Base-by-base conservation (phyloP, 2,797 vertebrate species). In the Gymnodraco acuticeps region DNA sequence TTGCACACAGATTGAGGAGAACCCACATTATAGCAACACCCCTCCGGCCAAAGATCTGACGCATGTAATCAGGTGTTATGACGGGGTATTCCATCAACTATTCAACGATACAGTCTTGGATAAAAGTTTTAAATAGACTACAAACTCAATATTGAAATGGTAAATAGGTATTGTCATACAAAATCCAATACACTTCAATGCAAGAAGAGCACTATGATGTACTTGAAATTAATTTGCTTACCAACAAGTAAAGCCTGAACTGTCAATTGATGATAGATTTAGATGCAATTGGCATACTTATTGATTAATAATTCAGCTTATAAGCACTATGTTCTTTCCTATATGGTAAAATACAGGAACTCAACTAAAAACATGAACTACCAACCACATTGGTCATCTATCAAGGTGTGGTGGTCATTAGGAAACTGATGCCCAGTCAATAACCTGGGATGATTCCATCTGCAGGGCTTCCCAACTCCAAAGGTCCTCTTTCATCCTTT, bases 401-500 rank as follows among this genome's bases (percentile, higher is more conserved):
- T 54, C 77, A 73, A 84, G 77, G 78, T 77, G 76, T 59, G 64
- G 54, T 16, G 51, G 65, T 75, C 61, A 73, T 70, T 73, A 31
- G 79, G 86, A 88, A 85, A 84, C 17, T 20, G 70, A 87, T 84
- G 80, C 81, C 82, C 83, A 89, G 84, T 88, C 84, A 84, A 61
- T 76, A 80, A 89, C 73, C 73, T 62, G 76, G 70, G 74, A 89
- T 89, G 85, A 85, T 75, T 88, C 87, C 62, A 85, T 88, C 65
- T 77, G 75, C 88, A 70, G 77, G 75, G 62, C 77, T 82, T 88
- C 80, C 81, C 75, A 60, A 76, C 70, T 58, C 75, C 41, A 31
- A 78, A 91, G 88, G 90, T 93, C 89, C 80, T 54, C 90, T 94
- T 94, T 93, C 92, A 92, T 88, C 90, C 89, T 91, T 93, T 93